Conservation (phyloP, 2,113 vertebrate genomes). For the Regulus satrapa region DNA sequence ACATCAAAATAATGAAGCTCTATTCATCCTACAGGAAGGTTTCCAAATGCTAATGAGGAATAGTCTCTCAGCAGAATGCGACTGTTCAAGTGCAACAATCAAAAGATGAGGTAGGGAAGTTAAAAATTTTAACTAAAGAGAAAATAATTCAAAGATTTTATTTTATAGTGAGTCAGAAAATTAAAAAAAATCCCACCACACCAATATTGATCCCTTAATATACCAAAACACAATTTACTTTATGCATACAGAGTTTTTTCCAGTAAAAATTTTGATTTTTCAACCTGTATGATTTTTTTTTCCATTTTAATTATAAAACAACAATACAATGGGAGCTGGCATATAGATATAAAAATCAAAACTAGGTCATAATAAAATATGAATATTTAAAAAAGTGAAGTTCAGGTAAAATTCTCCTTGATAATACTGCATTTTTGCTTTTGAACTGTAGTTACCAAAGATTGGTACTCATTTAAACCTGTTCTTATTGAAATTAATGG, state of each 20-base stretch:
- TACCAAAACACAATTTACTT: not conserved
- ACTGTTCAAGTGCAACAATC: not conserved
- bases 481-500: not conserved
- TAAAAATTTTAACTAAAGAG: not conserved
- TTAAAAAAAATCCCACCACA: fast-evolving
- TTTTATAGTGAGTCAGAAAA: not conserved
- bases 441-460: not conserved
- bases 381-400: not conserved
- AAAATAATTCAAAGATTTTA: not conserved
- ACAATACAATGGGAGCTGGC: not conserved
- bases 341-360: not conserved
- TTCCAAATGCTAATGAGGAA: not conserved
- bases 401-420: not conserved
- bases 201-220: not conserved
- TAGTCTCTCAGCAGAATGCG: not conserved
- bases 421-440: not conserved
- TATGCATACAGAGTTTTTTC: not conserved
- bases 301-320: not conserved
- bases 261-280: not conserved
- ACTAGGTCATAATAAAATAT: not conserved
- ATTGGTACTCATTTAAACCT: not conserved
- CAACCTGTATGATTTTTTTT: not conserved
- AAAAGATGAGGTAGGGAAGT: not conserved
- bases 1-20: not conserved
- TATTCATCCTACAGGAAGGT: not conserved